Evolutionary conservation across 1,140 invertebrate genomes (phyloP).

Genomic region (Drosophila pectinifera): DNA sequence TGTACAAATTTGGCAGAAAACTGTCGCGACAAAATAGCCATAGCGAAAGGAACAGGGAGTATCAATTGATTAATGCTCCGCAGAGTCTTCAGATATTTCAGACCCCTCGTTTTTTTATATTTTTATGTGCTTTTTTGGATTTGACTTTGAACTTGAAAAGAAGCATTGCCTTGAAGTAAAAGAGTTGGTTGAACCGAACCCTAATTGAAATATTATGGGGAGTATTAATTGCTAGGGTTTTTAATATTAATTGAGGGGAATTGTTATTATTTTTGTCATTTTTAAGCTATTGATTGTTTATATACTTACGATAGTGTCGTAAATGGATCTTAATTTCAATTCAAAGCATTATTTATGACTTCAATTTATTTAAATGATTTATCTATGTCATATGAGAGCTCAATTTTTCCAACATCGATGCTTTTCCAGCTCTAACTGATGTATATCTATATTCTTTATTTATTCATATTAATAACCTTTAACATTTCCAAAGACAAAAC

Average conservation of each 20-base stretch:
- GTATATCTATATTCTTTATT: neutral
- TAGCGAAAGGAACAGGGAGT: constrained; percentile 24
- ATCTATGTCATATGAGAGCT: too few relatives aligned
- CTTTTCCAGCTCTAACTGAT: too few relatives aligned
- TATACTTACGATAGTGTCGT: too few relatives aligned
- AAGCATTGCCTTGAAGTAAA: constrained; percentile 58
- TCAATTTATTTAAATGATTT: neutral
- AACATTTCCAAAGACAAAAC: neutral
- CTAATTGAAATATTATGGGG: constrained; percentile 23
- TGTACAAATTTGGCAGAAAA: constrained; percentile 74
- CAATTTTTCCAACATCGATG: too few relatives aligned
- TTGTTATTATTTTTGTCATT: too few relatives aligned
- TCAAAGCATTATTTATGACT: too few relatives aligned
- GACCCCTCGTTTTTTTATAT: constrained; percentile 15
- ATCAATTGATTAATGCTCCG: constrained; percentile 70
- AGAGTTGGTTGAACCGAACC: constrained; percentile 28
- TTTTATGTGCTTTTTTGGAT: constrained; percentile 11
- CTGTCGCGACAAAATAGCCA: constrained; percentile 59
- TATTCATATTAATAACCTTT: constrained; percentile 14
- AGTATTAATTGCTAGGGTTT: neutral
- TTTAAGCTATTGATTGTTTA: too few relatives aligned
- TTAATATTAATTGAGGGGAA: neutral
- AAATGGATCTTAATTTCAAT: too few relatives aligned
- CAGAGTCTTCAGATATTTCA: constrained; percentile 43
- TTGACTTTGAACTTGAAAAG: constrained; percentile 73